Evolutionary conservation across 2,797 vertebrate species (phyloP).

Genomic region (Buphagus erythrorhynchus): DNA sequence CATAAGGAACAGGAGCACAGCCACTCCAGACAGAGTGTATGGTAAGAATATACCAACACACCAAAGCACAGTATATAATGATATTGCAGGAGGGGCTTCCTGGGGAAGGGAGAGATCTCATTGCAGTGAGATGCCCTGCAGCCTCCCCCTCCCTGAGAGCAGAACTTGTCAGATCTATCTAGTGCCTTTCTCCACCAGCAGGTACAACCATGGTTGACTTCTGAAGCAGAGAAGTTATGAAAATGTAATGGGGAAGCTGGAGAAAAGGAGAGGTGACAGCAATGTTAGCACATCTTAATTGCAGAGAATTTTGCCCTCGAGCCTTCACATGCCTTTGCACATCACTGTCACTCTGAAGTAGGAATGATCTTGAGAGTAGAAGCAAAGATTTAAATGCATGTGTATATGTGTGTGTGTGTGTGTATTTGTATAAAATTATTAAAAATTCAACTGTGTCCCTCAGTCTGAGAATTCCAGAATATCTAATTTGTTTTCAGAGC

Average conservation of each 20-base stretch:
- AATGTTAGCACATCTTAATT: slow-evolving; percentile 22
- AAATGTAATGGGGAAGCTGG: background rate
- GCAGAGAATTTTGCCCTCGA: background rate
- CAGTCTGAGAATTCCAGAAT: background rate
- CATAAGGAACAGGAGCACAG: rapidly evolving
- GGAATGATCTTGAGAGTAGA: background rate
- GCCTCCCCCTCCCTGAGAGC: background rate
- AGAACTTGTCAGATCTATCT: background rate
- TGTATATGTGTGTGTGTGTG: no score
- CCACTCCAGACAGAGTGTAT: background rate
- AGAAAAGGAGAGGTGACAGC: background rate
- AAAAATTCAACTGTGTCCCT: background rate
- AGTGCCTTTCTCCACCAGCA: background rate
- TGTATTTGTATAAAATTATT: background rate
- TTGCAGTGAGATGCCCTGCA: background rate
- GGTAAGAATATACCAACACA: background rate
- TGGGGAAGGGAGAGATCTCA: background rate
- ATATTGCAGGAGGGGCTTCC: background rate
- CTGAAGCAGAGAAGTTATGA: background rate
- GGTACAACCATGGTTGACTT: background rate
- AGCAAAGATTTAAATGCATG: background rate
- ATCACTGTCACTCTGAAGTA: background rate
- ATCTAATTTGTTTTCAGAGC: slow-evolving; percentile 2
- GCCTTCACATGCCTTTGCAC: background rate
- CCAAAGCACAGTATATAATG: background rate